These are phyloP conservation scores for Sphenodon punctatus DNA, from an alignment of 2,797 vertebrate species.

Conservation along the genomic window DNA sequence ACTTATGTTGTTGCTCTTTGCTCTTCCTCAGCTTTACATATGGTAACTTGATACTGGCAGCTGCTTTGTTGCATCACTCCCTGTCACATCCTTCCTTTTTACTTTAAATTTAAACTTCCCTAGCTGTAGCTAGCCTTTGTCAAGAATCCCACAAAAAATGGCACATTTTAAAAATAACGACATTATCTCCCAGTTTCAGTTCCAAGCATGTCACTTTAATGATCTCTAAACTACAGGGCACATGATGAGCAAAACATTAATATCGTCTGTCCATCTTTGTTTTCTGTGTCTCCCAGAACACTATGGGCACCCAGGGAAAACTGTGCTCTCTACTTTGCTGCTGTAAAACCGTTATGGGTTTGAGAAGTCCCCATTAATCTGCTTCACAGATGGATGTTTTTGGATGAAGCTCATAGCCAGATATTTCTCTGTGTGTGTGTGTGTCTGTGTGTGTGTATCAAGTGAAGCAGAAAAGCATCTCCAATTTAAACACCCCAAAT, in stretches of 20 bases:
- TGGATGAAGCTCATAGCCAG: conserved; percentile 70
- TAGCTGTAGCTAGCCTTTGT: conserved; percentile 16
- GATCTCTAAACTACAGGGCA: not conserved
- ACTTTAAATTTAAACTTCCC: conserved; percentile 37
- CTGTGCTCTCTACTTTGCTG: conserved; percentile 45
- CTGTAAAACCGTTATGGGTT: conserved; percentile 63
- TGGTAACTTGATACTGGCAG: conserved; percentile 58
- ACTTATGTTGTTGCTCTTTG: not conserved
- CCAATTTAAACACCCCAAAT: conserved; percentile 64
- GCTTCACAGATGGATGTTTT: conserved; percentile 72
- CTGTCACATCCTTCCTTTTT: conserved; percentile 60
- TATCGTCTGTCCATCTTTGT: conserved; percentile 42
- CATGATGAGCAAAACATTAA: conserved; percentile 43
- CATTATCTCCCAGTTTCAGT: conserved; percentile 26
- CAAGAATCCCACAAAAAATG: not conserved
- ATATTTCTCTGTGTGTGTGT: conserved; percentile 43
- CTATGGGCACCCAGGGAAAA: conserved; percentile 40
- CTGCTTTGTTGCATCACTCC: conserved; percentile 54
- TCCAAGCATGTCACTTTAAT: conserved; percentile 33
- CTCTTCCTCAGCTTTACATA: conserved; percentile 14
- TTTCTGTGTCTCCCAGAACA: conserved; percentile 28
- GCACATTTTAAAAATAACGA: not conserved
- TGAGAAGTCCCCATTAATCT: conserved; percentile 73
- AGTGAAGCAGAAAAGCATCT: conserved; percentile 67
- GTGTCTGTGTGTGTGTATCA: conserved; percentile 8